Evolutionary conservation across 2,888 invertebrate genomes (phyloP), one percentile per base, ranked within the genome.

Genomic region (Agonopterix alstromeriana): DNA sequence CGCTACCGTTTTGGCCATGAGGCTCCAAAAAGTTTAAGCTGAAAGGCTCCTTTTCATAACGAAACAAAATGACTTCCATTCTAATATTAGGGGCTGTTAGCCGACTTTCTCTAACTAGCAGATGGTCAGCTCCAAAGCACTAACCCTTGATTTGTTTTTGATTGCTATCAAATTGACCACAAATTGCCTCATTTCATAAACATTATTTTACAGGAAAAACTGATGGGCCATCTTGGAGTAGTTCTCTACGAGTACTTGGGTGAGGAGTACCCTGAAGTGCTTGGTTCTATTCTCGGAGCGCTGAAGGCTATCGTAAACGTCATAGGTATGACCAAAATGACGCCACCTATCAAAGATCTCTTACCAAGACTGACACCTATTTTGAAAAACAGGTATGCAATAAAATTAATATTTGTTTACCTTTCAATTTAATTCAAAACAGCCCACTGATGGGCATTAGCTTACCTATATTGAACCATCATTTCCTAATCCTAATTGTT

Each of bases 311-410:
- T 99, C 61, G 99, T 99, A 4, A 99, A 99, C 81, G 99, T 99
- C 4, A 99, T 99, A 70, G 99, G 99, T 63, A 99, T 99, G 99
- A 98, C 98, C 0, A 99, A 99, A 89, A 99, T 99, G 99, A 99
- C 98, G 2, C 99, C 99, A 4, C 99, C 99, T 1, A 99, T 99
- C 69, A 99, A 99, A 88, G 99, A 99, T 90, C 90, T 99, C 14
- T 86, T 99, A 46, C 99, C 99, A 0, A 91, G 99, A 52, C 90
- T 99, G 40, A 99, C 99, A 1, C 99, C 99, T 0, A 99, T 99
- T 73, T 90, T 99, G 54, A 99, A 99, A 82, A 99, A 99, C 90
- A 93, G 97, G 89, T 97, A 93, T 46, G 27, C 27, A 27, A 5
- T 27, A 27, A 17, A 17, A n/a, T 9, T 10, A 38, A 0, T 38